phyloP scores from a whole-genome alignment of 1,140 invertebrate genomes.

The Trichonephila clavata region DNA sequence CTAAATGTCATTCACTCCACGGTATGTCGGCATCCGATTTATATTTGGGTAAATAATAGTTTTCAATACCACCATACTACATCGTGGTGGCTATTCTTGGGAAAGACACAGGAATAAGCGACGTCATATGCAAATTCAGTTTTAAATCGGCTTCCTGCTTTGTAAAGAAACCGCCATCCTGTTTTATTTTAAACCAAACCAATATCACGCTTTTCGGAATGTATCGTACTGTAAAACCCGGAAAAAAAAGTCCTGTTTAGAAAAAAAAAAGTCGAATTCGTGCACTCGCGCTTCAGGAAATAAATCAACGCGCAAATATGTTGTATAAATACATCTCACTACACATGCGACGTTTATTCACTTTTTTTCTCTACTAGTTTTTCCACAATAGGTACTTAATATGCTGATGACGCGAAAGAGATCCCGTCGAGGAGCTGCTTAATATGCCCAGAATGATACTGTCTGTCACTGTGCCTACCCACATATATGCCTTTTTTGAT shows the following conservation, averaged over 20 bases:
- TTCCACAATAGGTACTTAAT: constrained; percentile 48
- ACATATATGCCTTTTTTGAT: not conserved
- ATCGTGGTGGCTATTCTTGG: not conserved
- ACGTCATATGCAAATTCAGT: not conserved
- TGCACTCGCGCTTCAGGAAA: not conserved
- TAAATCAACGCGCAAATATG: constrained; percentile 18
- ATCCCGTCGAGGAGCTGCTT: not conserved
- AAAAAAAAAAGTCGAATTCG: not conserved
- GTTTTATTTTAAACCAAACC: not conserved
- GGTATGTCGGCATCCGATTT: not conserved
- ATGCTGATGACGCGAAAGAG: not conserved
- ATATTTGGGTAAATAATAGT: not conserved
- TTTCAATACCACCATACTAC: not conserved
- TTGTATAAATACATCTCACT: constrained; percentile 7
- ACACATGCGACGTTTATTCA: not conserved
- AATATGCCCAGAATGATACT: constrained; percentile 58
- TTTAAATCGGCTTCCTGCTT: not conserved
- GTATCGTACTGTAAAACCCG: not conserved
- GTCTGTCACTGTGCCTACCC: constrained; percentile 28
- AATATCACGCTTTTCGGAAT: not conserved
- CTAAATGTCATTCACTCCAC: not conserved
- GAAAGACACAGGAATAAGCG: not conserved
- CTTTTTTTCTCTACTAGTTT: not conserved
- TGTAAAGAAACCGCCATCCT: not conserved
- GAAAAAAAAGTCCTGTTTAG: constrained; percentile 4